phyloP scores from a whole-genome alignment of 2,888 invertebrate species.

The Malthinus seriepunctatus region DNA sequence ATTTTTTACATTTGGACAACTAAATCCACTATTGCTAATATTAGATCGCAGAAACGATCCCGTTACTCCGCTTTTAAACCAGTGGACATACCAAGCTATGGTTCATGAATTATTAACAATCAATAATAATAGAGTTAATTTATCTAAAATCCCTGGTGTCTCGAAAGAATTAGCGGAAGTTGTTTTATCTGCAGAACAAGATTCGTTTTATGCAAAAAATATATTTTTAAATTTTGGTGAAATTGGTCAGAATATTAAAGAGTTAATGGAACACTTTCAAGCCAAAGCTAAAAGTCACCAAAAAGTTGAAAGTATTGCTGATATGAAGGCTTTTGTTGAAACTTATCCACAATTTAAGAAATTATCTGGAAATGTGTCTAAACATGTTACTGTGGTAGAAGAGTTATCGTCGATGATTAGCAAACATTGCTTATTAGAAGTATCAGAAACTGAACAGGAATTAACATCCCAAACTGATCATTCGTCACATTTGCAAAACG shows the following conservation, averaged over 20 bases:
- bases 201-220: conserved; percentile 96
- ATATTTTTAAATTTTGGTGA: conserved; percentile 97
- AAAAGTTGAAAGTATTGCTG: conserved; percentile 96
- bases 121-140: conserved; percentile 89
- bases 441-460: conserved; percentile 94
- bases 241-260: conserved; percentile 96
- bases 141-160: conserved; percentile 82
- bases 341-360: conserved; percentile 98
- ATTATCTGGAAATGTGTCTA: conserved; percentile 94
- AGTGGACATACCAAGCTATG: conserved; percentile 99
- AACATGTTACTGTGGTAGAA: conserved; percentile 96
- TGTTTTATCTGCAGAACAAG: conserved; percentile 92
- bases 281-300: conserved; percentile 93
- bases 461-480: conserved; percentile 87
- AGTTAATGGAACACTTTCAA: conserved; percentile 97
- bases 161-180: conserved; percentile 90
- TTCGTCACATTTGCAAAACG: conserved; percentile 73
- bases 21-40: conserved; percentile 81
- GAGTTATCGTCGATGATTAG: conserved; percentile 88
- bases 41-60: conserved; percentile 94
- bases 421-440: conserved; percentile 77
- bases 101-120: conserved; percentile 96
- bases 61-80: conserved; percentile 91
- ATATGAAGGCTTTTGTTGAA: conserved; percentile 99
- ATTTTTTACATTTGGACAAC: conserved; percentile 83